Percentiles rank a stretch among this genome's conserved stretches.
Conservation (phyloP, 2,888 invertebrate genomes). For the Synergus laeviventris region DNA sequence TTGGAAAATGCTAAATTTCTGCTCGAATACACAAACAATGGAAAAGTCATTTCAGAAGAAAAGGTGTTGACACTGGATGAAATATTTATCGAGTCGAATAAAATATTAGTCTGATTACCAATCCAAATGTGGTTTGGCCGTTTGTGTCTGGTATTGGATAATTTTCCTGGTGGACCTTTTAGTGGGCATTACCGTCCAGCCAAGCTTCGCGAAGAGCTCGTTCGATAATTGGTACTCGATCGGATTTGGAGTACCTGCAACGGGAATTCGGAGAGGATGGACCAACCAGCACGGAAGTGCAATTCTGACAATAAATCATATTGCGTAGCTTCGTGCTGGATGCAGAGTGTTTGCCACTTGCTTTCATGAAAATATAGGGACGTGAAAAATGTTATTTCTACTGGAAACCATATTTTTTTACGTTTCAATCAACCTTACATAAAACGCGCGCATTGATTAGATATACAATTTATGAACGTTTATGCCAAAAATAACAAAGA, state of each 20-base stretch:
- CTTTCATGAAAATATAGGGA: constrained; percentile 14
- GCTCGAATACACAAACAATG: background rate
- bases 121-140: constrained; percentile 59
- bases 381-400: background rate
- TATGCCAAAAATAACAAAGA: background rate
- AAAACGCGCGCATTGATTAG: background rate
- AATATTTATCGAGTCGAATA: background rate
- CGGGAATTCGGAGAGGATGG: constrained; percentile 56
- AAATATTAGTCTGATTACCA: constrained; percentile 51
- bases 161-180: constrained; percentile 58
- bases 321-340: constrained; percentile 46
- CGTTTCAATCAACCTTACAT: background rate
- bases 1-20: no score
- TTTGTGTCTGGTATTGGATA: constrained; percentile 52
- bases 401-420: background rate
- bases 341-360: constrained; percentile 49
- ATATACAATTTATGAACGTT: background rate
- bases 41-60: background rate
- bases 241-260: constrained; percentile 58
- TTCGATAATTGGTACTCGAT: constrained; percentile 69
- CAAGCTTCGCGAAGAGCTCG: constrained; percentile 58
- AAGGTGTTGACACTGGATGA: background rate
- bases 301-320: constrained; percentile 54
- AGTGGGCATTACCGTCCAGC: constrained; percentile 64
- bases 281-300: constrained; percentile 48